Base-by-base conservation (phyloP, 1,140 invertebrate species). In the Lucilia sericata region DNA sequence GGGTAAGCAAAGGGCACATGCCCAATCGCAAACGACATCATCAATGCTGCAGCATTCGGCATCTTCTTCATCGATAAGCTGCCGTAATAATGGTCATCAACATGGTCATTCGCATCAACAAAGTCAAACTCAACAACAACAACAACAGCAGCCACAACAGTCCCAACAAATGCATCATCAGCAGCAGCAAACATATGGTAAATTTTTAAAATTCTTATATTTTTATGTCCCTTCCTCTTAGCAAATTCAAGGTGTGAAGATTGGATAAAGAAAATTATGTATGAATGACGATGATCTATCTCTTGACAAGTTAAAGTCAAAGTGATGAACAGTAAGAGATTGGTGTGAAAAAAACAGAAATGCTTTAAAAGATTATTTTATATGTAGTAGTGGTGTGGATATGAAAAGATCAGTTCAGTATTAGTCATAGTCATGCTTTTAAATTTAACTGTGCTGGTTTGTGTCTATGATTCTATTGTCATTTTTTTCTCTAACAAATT, bases 11-110 rank as follows among this genome's bases (percentile, higher is more conserved):
- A 87, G 89, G 21, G 90, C 87, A 0, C 90, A 91, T 78, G 89
- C 92, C 87, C 87, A 93, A 89, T 91, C 92, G 87, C 90, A 92
- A 92, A 91, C 92, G 84, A 88, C 89, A 88, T 84, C 91, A 86
- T 82, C 84, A 21, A 81, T 85, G 74, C 84, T 88, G 14, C 87
- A 87, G 25, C 88, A 90, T 51, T 86, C 88, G 55, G 86, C 88
- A 74, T 87, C 87, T 5, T 86, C 85, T 49, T 85, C 87, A 10
- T 86, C 85, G 47, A 25, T 86, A 70, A 85, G 86, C 76, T 88
- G 88, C 55, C 87, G 87, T 36, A 87, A 83, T 82, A 88, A 84
- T 84, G 84, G 74, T 12, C 86, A 87, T 76, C 85, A 86, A 10
- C 84, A 84, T 21, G 84, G 85, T 17, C 82, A 83, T 17, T 82